These are phyloP conservation scores for Brachionus calyciflorus DNA, from an alignment of 1,140 invertebrate genomes.

Conservation along the genomic window DNA sequence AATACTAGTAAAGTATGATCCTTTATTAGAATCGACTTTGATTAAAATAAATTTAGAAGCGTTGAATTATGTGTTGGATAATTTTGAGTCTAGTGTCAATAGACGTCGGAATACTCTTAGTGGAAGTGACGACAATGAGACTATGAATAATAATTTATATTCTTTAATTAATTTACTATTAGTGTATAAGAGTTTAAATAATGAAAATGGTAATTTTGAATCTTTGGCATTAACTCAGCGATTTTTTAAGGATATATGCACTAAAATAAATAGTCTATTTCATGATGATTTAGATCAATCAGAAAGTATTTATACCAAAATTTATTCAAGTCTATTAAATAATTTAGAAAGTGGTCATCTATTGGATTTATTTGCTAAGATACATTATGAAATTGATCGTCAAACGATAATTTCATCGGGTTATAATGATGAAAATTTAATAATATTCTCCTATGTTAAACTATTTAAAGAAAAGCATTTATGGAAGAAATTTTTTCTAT, in stretches of 20 bases:
- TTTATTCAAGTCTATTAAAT: neutral
- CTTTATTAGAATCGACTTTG: neutral
- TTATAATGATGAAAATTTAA: conserved; percentile 1
- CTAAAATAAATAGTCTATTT: neutral
- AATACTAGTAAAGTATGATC: neutral
- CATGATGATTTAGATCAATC: neutral
- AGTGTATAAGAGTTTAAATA: neutral
- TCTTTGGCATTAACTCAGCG: neutral
- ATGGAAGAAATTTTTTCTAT: conserved; percentile 10
- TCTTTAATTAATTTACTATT: conserved; percentile 2
- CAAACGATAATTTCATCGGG: neutral
- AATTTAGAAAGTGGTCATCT: too few species aligned
- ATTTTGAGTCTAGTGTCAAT: neutral
- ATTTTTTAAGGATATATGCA: neutral
- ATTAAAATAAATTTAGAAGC: neutral
- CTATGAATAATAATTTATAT: neutral
- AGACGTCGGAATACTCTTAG: too few species aligned
- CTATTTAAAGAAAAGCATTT: neutral
- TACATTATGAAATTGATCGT: neutral
- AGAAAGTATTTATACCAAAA: neutral
- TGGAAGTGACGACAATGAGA: neutral
- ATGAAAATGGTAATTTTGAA: neutral
- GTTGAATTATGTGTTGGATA: neutral
- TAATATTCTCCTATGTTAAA: neutral
- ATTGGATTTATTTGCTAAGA: conserved; percentile 7